Base-by-base conservation (phyloP, 2,113 vertebrate genomes). In the Daboia siamensis region DNA sequence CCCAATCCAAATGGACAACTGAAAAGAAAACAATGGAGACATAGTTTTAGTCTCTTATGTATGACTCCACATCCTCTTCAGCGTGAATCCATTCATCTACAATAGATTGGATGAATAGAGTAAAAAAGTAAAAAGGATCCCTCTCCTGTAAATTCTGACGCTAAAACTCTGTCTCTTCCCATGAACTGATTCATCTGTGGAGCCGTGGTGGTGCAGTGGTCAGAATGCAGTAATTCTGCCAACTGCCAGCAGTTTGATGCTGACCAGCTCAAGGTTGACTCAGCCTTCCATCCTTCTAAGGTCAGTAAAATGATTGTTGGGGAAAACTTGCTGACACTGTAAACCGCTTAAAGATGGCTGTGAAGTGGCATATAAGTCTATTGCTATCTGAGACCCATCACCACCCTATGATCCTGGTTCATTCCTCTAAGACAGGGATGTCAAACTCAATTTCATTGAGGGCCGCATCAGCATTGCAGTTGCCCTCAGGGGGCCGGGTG, bases 1-100 rank as follows among this genome's bases (percentile, higher is more conserved):
- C 99, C 99, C 87, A 99, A 98, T 93, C 99, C 99, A 87, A 99
- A 99, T 0, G 97, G 98, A 95, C 99, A 99, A 93, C 99, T 99
- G 95, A 97, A 98, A 57, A 94, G 91, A 97, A 95, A 96, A 94
- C 12, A 96, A 92, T 1, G 91, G 87, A 95, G 88, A 95, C 1
- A 64, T 21, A 6, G 93, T 95, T 97, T 61, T 87, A 90, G 90
- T 26, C 44, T 90, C 91, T 94, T 44, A 94, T 0, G 3, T 91
- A 80, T 80, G 88, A 93, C 86, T 80, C 17, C 86, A 87, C 23
- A 80, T 21, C 7, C 7, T 80, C 12, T 69, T 69, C 64, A 33
- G 29, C 13, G 15, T 12, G 64, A 33, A 69, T 33, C 64, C 64
- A 33, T 33, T 33, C 12, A 69, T 33, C 64, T n/a, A 69, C 12